Evolutionary conservation across 2,888 invertebrate genomes (phyloP).

Genomic region (Ecdyonurus torrentis): DNA sequence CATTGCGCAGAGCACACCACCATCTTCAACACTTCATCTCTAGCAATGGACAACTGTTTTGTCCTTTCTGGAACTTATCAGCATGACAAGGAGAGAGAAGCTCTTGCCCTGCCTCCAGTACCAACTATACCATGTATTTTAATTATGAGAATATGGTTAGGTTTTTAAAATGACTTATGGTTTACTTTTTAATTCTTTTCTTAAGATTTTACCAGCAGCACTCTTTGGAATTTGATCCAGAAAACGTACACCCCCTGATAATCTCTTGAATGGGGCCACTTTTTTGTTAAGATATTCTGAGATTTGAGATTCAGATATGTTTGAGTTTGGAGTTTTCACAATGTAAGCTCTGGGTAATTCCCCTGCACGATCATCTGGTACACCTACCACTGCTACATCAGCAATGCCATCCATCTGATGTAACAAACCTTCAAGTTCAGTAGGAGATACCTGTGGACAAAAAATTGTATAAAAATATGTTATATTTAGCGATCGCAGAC

Average conservation of each 20-base stretch:
- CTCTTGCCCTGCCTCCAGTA: too few species aligned
- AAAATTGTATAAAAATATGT: too few species aligned
- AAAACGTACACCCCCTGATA: constrained; percentile 32
- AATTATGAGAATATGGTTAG: too few species aligned
- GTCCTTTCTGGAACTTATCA: too few species aligned
- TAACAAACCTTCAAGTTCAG: constrained; percentile 63
- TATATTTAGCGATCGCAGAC: too few species aligned
- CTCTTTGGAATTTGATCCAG: constrained; percentile 23
- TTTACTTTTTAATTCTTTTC: constrained; percentile 10
- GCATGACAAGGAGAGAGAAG: too few species aligned
- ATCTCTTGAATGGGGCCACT: constrained; percentile 58
- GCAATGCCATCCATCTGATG: constrained; percentile 50
- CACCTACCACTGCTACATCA: constrained; percentile 64
- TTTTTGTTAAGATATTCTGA: constrained; percentile 14
- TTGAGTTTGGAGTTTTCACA: constrained; percentile 31
- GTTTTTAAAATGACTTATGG: too few species aligned
- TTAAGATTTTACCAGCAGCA: constrained; percentile 20
- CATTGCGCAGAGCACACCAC: too few species aligned
- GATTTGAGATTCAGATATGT: constrained; percentile 25
- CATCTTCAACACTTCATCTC: too few species aligned
- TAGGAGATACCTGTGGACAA: constrained; percentile 69
- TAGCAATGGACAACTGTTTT: too few species aligned
- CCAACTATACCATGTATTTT: too few species aligned
- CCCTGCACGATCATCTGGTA: constrained; percentile 49
- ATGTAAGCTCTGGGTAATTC: constrained; percentile 61